phyloP scores from a whole-genome alignment of 2,888 invertebrate species.

The Nomada lathburiana region DNA sequence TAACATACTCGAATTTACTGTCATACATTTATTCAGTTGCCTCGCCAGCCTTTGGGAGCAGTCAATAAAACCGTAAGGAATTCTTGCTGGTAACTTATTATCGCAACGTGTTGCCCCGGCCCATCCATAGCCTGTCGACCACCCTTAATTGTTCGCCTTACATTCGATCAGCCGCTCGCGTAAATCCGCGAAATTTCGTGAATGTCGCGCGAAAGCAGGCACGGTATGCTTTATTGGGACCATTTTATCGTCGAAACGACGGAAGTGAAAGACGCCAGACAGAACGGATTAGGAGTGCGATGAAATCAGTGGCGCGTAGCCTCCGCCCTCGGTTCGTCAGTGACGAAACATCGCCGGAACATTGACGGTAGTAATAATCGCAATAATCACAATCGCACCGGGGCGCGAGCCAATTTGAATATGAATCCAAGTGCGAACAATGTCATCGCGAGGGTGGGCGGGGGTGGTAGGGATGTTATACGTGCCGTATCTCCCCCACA shows the following conservation, averaged over 20 bases:
- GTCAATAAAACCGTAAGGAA: no score
- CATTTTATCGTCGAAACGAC: not conserved
- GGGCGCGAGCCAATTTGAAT: constrained; percentile 83
- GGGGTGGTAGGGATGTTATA: constrained; percentile 68
- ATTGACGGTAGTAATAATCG: constrained; percentile 81
- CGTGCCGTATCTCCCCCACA: constrained; percentile 83
- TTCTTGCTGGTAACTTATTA: no score
- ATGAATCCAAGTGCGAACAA: constrained; percentile 84
- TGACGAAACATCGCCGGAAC: constrained; percentile 75
- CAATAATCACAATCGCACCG: constrained; percentile 81
- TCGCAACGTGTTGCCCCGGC: no score
- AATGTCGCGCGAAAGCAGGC: not conserved
- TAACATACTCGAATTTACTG: constrained; percentile 48
- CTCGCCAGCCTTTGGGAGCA: not conserved
- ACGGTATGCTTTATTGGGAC: not conserved
- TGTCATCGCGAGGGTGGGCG: constrained; percentile 79
- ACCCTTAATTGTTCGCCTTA: no score
- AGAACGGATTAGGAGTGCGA: constrained; percentile 42
- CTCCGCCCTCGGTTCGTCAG: constrained; percentile 12
- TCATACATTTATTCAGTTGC: not conserved
- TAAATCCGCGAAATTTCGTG: no score
- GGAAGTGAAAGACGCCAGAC: not conserved
- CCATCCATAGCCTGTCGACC: no score
- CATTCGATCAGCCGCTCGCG: not conserved
- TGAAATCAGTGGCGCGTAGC: constrained; percentile 60